These are phyloP conservation scores for Cotesia congregata DNA, from an alignment of 2,888 invertebrate genomes.

Conservation along the genomic window DNA sequence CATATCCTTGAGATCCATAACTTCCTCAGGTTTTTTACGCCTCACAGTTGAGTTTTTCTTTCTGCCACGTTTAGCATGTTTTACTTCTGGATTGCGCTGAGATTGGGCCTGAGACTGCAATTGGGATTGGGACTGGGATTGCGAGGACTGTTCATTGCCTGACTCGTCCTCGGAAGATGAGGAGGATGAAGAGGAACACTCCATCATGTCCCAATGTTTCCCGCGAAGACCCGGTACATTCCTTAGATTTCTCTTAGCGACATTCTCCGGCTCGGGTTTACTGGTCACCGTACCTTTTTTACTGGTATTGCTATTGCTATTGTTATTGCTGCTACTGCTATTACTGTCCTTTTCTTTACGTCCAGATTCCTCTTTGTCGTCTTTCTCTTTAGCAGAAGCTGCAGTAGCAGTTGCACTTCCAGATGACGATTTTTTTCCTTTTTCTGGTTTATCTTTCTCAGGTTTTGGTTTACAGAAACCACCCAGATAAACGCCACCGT, in stretches of 20 bases:
- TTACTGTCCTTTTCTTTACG: slow-evolving; percentile 46
- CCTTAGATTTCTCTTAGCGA: slow-evolving; percentile 79
- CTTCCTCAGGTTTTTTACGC: slow-evolving; percentile 66
- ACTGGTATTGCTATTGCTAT: slow-evolving; percentile 45
- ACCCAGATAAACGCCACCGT: slow-evolving; percentile 78
- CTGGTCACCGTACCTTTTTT: slow-evolving; percentile 42
- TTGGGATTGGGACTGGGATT: background rate
- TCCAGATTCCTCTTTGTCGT: slow-evolving; percentile 56
- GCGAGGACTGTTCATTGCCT: slow-evolving; percentile 36
- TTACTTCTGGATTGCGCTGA: slow-evolving; percentile 32
- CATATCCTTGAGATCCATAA: slow-evolving; percentile 89
- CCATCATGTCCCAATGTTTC: slow-evolving; percentile 88
- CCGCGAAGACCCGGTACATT: slow-evolving; percentile 83
- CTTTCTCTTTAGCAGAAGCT: slow-evolving; percentile 66
- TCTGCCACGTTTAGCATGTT: slow-evolving; percentile 60
- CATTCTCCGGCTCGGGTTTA: slow-evolving; percentile 54
- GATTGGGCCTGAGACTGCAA: slow-evolving; percentile 34
- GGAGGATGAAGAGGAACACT: slow-evolving; percentile 73
- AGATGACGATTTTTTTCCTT: slow-evolving; percentile 52
- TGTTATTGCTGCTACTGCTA: slow-evolving; percentile 2
- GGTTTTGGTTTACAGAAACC: slow-evolving; percentile 74
- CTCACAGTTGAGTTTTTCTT: slow-evolving; percentile 61
- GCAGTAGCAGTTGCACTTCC: slow-evolving; percentile 16
- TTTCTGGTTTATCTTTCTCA: slow-evolving; percentile 70
- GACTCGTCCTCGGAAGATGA: slow-evolving; percentile 55